phyloP scores from a whole-genome alignment of 2,797 vertebrate genomes.

The Agapornis canus region DNA sequence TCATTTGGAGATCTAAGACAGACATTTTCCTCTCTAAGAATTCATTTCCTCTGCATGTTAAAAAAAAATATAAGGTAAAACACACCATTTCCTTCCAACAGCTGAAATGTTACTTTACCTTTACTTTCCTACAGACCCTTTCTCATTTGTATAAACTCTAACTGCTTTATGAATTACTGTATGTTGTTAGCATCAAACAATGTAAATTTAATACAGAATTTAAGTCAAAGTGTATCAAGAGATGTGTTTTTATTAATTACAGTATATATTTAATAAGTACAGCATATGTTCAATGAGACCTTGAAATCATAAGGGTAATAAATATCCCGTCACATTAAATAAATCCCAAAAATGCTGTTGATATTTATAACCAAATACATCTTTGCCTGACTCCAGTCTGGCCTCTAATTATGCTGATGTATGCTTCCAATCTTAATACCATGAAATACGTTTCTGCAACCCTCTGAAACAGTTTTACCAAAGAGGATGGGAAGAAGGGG shows the following conservation, averaged over 20 bases:
- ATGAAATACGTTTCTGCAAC: not conserved
- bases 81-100: not conserved
- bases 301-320: not conserved
- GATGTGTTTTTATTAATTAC: not conserved
- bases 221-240: not conserved
- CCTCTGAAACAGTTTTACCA: not conserved
- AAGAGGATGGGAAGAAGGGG: not conserved
- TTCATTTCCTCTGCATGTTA: not conserved
- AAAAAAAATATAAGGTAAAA: not conserved
- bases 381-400: not conserved
- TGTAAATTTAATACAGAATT: not conserved
- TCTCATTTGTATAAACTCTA: not conserved
- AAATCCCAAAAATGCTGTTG: not conserved
- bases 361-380: not conserved
- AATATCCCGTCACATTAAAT: not conserved
- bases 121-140: not conserved
- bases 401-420: not conserved
- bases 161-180: not conserved
- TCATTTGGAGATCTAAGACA: not conserved
- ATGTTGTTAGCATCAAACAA: not conserved
- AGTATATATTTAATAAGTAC: not conserved
- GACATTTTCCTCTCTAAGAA: not conserved
- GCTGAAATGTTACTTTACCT: not conserved
- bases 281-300: not conserved
- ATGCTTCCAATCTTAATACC: not conserved